Base-by-base conservation (phyloP, 2,113 vertebrate species). In the Gopherus evgoodei region DNA sequence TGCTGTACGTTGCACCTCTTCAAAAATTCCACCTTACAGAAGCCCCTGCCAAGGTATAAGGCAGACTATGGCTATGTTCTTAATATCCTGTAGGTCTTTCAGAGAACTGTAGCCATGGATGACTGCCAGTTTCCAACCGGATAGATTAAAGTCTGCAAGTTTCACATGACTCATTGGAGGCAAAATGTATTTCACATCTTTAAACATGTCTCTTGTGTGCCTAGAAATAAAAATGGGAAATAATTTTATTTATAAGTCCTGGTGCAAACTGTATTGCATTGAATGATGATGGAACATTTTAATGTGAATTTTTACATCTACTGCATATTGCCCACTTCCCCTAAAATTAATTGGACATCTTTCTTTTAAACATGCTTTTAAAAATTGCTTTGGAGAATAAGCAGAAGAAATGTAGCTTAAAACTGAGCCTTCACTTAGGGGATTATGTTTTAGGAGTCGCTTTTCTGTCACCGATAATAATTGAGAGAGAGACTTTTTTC, bases 41-140 rank as follows among this genome's bases (percentile, higher is more conserved):
- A 52, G 19, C 19, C n/a, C 19, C n/a, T 21, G 22, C 8, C 38
- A 3, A 22, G 2, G 3, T 5, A 0, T 0, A 1, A 27, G n/a
- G 75, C 80, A 59, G 56, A 14, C 49, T 6, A 31, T 22, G 11
- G 91, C 62, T 21, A 1, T 0, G 0, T 13, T 54, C 11, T 53
- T 5, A 1, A 29, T 4, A 7, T 42, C 83, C 57, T 21, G 19
- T 4, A 3, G 83, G 21, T 25, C 24, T 25, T 19, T 2, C 29
- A 2, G 24, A 54, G 83, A 50, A 0, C 8, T 8, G 53, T 27
- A 0, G 0, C 72, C 82, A 83, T 25, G 59, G 1, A 44, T 29
- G 35, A 29, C 54, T 89, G 82, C 72, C 85, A 53, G 72, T 29
- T 54, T 80, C 47, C 38, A 3, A 69, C 89, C 42, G 35, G 22